These are phyloP conservation scores for Bothrops alternatus DNA, from an alignment of 2,797 vertebrate genomes.

Conservation along the genomic window DNA sequence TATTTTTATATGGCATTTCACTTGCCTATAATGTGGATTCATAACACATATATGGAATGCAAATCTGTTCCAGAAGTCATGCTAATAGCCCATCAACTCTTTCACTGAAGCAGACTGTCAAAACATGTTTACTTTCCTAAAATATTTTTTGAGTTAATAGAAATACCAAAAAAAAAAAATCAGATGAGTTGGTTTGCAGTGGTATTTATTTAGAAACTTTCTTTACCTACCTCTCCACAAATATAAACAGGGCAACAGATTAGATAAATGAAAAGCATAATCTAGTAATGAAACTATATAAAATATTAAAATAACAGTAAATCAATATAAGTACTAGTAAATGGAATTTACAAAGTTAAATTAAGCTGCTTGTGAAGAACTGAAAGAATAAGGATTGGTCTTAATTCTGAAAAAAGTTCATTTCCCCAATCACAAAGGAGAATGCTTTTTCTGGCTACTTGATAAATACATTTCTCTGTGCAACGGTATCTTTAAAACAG, in stretches of 20 bases:
- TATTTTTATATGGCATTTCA: constrained; percentile 15
- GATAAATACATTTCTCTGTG: not conserved
- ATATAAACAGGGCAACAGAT: not conserved
- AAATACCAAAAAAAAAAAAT: not conserved
- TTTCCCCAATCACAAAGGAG: not conserved
- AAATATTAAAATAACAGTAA: not conserved
- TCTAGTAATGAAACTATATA: not conserved
- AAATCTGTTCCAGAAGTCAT: constrained; percentile 3
- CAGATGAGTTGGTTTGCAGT: not conserved
- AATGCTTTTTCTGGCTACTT: not conserved
- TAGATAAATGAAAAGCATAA: not conserved
- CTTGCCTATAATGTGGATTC: not conserved
- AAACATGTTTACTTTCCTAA: constrained; percentile 3
- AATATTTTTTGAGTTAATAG: constrained; percentile 6
- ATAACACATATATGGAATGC: not conserved
- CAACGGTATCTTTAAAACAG: not conserved
- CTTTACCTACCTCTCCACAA: not conserved
- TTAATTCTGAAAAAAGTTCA: not conserved
- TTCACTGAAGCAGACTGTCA: not conserved
- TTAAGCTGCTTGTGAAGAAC: not conserved
- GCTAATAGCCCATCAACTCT: constrained; percentile 1
- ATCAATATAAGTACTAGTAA: not conserved
- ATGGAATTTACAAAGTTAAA: not conserved
- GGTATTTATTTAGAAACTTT: not conserved
- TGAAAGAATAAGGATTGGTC: not conserved